A percentile compares a stretch with the other conserved stretches of the same genome.
phyloP scores from a whole-genome alignment of 1,140 invertebrate genomes.

The Ooceraea biroi region DNA sequence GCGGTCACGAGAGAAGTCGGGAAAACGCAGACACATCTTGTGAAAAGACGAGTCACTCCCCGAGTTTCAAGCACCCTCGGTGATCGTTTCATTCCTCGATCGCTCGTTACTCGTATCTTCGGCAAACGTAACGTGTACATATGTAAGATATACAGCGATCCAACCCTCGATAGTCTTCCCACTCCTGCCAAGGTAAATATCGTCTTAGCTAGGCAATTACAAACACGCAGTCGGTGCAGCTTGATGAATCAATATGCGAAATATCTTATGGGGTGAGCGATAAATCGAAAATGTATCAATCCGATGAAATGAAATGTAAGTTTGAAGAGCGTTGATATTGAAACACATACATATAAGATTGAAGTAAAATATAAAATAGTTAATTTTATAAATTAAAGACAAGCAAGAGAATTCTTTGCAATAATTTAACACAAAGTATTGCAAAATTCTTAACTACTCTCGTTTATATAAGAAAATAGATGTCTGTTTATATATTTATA shows the following conservation, averaged over 20 bases:
- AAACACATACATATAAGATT: too few species aligned
- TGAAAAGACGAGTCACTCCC: conserved; percentile 33
- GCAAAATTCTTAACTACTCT: too few species aligned
- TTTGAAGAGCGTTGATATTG: too few species aligned
- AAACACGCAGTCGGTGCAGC: background rate
- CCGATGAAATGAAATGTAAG: background rate
- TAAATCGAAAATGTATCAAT: background rate
- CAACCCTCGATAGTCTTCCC: background rate
- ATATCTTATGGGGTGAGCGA: background rate
- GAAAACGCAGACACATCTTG: conserved; percentile 48
- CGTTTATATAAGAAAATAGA: too few species aligned
- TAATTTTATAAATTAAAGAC: too few species aligned
- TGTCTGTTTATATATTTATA: too few species aligned
- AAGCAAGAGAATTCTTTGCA: too few species aligned
- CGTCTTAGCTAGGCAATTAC: conserved; percentile 32
- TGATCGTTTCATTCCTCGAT: conserved; percentile 36
- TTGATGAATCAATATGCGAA: background rate
- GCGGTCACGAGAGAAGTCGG: background rate
- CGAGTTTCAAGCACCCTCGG: conserved; percentile 40
- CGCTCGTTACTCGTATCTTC: conserved; percentile 29
- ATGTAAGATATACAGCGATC: background rate
- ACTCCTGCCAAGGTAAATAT: background rate
- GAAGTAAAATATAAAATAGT: too few species aligned
- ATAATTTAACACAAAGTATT: too few species aligned
- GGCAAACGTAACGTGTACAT: background rate